Evolutionary conservation across 2,113 vertebrate genomes (phyloP).

Genomic region (Brachirus orientalis): DNA sequence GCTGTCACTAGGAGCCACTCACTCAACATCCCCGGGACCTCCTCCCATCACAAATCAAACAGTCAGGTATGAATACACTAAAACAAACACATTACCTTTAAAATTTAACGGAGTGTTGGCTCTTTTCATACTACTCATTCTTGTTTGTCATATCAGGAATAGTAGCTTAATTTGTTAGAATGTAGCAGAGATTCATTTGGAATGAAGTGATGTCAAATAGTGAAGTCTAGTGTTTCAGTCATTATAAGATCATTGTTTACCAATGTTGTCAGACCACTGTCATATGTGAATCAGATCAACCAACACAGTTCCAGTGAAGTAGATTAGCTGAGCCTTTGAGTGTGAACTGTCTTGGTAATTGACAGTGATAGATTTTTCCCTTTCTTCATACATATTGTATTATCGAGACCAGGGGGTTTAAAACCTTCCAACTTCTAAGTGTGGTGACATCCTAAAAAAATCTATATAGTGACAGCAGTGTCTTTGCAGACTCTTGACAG

Average conservation of each 20-base stretch:
- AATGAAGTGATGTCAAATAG: neutral
- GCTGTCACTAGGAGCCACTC: conserved; percentile 91
- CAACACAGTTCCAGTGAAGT: neutral
- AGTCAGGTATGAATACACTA: conserved; percentile 87
- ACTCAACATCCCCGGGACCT: conserved; percentile 86
- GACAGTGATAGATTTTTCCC: neutral
- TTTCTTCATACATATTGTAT: neutral
- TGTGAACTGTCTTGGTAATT: neutral
- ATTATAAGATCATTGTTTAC: neutral
- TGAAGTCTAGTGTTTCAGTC: neutral
- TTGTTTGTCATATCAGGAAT: neutral
- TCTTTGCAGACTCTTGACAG: too few species aligned
- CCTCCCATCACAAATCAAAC: conserved; percentile 77
- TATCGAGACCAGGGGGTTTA: neutral
- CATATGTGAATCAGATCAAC: neutral
- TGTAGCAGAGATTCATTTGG: too few species aligned
- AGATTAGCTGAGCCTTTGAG: neutral
- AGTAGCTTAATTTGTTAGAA: neutral
- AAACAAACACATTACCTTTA: too few species aligned
- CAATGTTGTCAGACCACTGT: neutral
- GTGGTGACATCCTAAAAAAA: neutral
- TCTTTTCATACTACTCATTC: neutral
- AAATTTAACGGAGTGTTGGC: neutral
- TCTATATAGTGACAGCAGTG: neutral
- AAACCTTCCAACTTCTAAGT: neutral